Evolutionary conservation across 2,797 vertebrate genomes (phyloP), one percentile per base, ranked within the genome.

Genomic region (Anas bernieri): DNA sequence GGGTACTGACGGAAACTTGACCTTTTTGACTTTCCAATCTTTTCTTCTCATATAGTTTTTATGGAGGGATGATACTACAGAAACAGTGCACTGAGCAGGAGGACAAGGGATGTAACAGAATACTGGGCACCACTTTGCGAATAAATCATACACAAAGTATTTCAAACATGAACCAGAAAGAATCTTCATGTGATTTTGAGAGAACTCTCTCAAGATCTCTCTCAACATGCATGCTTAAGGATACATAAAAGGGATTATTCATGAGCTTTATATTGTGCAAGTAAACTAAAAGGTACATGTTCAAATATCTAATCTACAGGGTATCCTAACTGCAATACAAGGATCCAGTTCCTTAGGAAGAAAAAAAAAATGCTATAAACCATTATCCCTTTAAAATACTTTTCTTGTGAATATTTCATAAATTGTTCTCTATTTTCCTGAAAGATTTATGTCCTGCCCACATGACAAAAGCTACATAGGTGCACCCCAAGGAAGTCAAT

Each of bases 401-500:
- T 54, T 69, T 75, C 35, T 58, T 35, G 15, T n/a, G 5, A 5
- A 41, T 43, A 17, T 61, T 70, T 89, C 59, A 76, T 61, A 12
- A 76, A 54, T 70, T 26, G 7, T 8, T 33, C 4, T 61, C 75
- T 59, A 31, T 67, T 26, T 31, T 6, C 5, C 20, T 18, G 31
- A 66, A 76, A 68, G n/a, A 55, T 43, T 37, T 7, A 11, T 7
- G 18, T 25, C 31, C 58, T 73, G 28, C 23, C 46, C 59, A 48
- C 7, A 6, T 8, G 25, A 54, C 33, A n/a, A 1, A 1, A 1
- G 31, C 18, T 43, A 66, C 7, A 8, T 0, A 76, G 50, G 35
- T 31, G 30, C 21, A 84, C n/a, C 33, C 58, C 45, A 61, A 76
- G 74, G 58, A 70, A 37, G 31, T 23, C 15, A 23, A 75, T 11